phyloP scores from a whole-genome alignment of 1,140 invertebrate species.

The Helicoverpa zea region DNA sequence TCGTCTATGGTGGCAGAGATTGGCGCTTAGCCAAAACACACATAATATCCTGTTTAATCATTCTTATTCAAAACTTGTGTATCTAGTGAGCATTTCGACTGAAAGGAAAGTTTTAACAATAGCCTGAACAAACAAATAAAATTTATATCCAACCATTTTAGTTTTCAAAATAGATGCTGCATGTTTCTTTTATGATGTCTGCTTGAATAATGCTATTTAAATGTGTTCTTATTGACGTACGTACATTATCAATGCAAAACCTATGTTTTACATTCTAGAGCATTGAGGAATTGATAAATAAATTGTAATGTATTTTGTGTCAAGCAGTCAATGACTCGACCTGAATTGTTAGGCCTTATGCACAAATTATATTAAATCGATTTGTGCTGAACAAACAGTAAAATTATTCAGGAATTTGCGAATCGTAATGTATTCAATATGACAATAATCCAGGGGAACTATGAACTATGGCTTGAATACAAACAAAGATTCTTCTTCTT shows the following conservation, averaged over 20 bases:
- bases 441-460: too few relatives aligned
- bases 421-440: too few relatives aligned
- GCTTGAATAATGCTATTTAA: slow-evolving; percentile 14
- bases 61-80: slow-evolving; percentile 44
- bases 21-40: slow-evolving; percentile 40
- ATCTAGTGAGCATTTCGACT: slow-evolving; percentile 13
- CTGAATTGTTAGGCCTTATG: background rate
- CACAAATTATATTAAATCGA: background rate
- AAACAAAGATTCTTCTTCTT: background rate
- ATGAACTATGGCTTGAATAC: too few relatives aligned
- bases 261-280: slow-evolving; percentile 1
- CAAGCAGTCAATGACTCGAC: background rate
- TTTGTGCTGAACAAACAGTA: too few relatives aligned
- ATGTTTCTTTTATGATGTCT: slow-evolving; percentile 18
- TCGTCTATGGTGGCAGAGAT: slow-evolving; percentile 27
- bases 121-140: slow-evolving; percentile 32
- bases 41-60: slow-evolving; percentile 47
- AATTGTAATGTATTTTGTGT: background rate
- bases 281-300: background rate
- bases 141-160: background rate
- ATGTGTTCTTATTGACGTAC: background rate
- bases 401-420: too few relatives aligned
- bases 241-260: slow-evolving; percentile 12
- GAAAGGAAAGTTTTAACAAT: slow-evolving; percentile 46
- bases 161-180: background rate